Evolutionary conservation across 2,888 invertebrate genomes (phyloP), one percentile per base, ranked within the genome.

Genomic region (Parapristionchus giblindavisi): DNA sequence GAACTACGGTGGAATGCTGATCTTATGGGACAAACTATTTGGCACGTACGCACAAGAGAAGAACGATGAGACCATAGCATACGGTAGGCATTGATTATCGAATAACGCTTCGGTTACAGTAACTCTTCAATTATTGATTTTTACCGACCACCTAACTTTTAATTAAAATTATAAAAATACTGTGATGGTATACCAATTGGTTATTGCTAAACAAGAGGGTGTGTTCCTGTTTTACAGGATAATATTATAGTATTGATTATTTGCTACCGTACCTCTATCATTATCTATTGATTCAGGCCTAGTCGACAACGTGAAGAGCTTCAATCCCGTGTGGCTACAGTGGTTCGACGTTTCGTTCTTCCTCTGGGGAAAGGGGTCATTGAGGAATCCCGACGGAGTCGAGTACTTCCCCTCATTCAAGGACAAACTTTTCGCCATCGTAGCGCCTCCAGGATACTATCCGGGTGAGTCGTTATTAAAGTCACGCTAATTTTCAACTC

Each of bases 401-500:
- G 75, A 74, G 24, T n/a, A 76, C 34, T 81, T 81, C 65, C 79
- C 77, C 14, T 71, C 75, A 17, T 54, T 63, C 38, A 48, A 66
- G 0, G 90, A 94, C 85, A 93, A 79, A 61, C 63, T 79, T n/a
- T 38, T 56, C 21, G 92, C 92, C 0, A 86, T 93, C 1, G 91
- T 94, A 88, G 93, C 93, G 89, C 94, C 94, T 0, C 94, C 94
- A 0, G 94, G 94, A 83, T 95, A 94, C 94, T 90, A 91, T 80
- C 94, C 94, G 0, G 94, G 68, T 68, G 34, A 24, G 51, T 51
- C 3, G 11, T 11, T 14, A 27, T 1, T 32, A 21, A 24, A 48
- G 21, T 24, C 24, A 1, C 43, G 14, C 27, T 8, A 65, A 88
- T 93, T 93, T 89, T 94, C 94, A 0, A 94, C 94, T n/a, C n/a